phyloP scores from a whole-genome alignment of 1,140 invertebrate genomes.

The Drosophila santomea region DNA sequence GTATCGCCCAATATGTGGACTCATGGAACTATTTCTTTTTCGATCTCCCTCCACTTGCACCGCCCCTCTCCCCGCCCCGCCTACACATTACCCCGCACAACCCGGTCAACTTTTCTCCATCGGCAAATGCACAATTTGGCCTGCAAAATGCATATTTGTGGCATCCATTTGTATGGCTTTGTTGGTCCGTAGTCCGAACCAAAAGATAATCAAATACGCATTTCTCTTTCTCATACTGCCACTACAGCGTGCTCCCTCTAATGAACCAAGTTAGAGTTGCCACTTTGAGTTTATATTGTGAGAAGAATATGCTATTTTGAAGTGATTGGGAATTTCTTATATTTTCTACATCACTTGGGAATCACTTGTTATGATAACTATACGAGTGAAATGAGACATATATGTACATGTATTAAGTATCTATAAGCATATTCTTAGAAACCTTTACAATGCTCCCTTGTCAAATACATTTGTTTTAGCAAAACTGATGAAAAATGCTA shows the following conservation, averaged over 20 bases:
- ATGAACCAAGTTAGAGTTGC: conserved; percentile 27
- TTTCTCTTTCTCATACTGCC: conserved; percentile 29
- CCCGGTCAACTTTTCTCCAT: conserved; percentile 16
- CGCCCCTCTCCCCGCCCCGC: not conserved
- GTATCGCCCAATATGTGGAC: conserved; percentile 6
- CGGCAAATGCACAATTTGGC: conserved; percentile 41
- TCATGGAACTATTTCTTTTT: not conserved
- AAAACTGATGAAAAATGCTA: no score
- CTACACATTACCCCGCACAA: not conserved
- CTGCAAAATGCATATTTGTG: conserved; percentile 50
- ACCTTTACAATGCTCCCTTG: no score
- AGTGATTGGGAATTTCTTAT: no score
- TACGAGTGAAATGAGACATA: no score
- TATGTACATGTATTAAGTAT: no score
- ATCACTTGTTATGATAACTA: no score
- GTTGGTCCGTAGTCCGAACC: conserved; percentile 36
- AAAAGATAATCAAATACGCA: conserved; percentile 49
- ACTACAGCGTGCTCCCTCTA: conserved; percentile 10
- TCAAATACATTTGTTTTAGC: no score
- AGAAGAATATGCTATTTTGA: no score
- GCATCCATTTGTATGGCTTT: conserved; percentile 51
- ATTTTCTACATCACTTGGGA: no score
- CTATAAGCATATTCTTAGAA: no score
- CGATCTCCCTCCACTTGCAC: not conserved
- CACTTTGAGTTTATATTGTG: not conserved